phyloP scores from a whole-genome alignment of 1,140 invertebrate species.

The Diuraphis noxia region DNA sequence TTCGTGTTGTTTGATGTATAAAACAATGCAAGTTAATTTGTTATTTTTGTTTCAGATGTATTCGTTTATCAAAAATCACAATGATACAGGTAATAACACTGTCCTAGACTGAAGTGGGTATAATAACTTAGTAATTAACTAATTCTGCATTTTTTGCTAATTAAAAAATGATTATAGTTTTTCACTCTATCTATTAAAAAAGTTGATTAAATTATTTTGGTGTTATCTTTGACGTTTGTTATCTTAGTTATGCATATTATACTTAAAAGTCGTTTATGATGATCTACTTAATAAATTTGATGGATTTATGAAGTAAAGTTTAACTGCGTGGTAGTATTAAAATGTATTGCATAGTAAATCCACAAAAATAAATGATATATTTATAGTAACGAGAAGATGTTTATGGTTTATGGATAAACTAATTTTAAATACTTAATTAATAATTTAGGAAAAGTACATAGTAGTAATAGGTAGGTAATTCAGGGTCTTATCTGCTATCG shows the following conservation, averaged over 20 bases:
- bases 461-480: no score
- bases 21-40: neutral
- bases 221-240: neutral
- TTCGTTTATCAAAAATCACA: neutral
- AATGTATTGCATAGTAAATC: neutral
- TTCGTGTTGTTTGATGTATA: neutral
- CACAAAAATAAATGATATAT: neutral
- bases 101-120: neutral
- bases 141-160: neutral
- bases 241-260: neutral
- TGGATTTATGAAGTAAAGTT: neutral
- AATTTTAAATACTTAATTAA: no score
- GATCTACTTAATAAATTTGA: neutral
- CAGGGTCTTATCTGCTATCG: no score
- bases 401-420: no score
- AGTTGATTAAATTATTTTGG: no score
- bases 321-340: neutral
- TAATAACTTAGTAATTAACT: neutral
- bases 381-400: neutral
- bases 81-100: neutral
- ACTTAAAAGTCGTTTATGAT: neutral
- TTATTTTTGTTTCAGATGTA: neutral
- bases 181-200: no score
- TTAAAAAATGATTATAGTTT: neutral
- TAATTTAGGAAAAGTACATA: no score